These are phyloP conservation scores for Isotomurus palustris DNA, from an alignment of 2,888 invertebrate species.

Conservation along the genomic window DNA sequence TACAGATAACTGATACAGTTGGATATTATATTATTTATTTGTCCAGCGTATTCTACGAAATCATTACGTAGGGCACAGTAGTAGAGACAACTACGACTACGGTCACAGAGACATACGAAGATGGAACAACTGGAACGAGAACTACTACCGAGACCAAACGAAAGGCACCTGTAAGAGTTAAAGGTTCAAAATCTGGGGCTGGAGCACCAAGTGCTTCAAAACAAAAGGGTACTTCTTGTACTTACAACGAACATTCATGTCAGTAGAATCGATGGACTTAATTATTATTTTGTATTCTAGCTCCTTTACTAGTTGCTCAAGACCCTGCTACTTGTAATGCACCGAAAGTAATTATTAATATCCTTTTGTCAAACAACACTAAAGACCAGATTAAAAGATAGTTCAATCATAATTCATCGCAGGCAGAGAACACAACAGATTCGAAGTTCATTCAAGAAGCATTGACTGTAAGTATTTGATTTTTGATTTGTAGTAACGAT, in stretches of 20 bases:
- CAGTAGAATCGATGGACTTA: too few species aligned
- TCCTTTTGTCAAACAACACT: background rate
- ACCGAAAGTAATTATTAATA: constrained; percentile 22
- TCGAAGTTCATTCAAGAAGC: constrained; percentile 21
- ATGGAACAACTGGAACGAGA: constrained; percentile 25
- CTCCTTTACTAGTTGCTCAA: too few species aligned
- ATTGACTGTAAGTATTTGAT: constrained; percentile 6
- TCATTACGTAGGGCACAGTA: constrained; percentile 23
- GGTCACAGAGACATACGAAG: constrained; percentile 25
- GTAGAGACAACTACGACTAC: constrained; percentile 27
- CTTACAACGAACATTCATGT: constrained; percentile 9
- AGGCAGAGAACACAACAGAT: constrained; percentile 23
- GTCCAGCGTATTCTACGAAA: background rate
- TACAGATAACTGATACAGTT: background rate
- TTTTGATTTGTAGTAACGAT: background rate
- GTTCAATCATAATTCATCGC: background rate
- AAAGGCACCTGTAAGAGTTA: constrained; percentile 11
- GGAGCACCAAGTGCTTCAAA: too few species aligned
- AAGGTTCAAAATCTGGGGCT: background rate
- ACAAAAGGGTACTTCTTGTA: background rate
- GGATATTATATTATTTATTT: constrained; percentile 1
- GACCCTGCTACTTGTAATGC: constrained; percentile 17
- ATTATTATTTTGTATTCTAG: too few species aligned
- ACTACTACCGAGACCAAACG: constrained; percentile 26
- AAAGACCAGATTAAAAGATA: background rate